These are phyloP conservation scores for Drosophila pectinifera DNA, from an alignment of 1,140 invertebrate genomes.

Conservation along the genomic window DNA sequence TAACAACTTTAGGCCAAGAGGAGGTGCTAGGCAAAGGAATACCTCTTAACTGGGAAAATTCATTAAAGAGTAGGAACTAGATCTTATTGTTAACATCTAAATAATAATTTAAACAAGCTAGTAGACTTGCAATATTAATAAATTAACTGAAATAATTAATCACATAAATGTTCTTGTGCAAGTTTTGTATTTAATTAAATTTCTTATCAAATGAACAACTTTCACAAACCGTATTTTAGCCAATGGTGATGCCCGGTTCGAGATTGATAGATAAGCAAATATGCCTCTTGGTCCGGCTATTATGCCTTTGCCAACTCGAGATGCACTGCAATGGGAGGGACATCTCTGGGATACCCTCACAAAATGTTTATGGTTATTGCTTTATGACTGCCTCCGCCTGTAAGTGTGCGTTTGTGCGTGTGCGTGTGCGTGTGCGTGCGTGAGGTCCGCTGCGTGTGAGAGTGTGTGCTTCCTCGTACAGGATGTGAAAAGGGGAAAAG, in stretches of 20 bases:
- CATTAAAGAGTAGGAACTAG: not conserved
- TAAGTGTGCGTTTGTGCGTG: conserved; percentile 1
- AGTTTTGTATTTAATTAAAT: too few species aligned
- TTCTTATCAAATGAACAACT: too few species aligned
- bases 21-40: not conserved
- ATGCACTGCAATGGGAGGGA: conserved; percentile 10
- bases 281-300: too few species aligned
- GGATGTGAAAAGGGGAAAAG: conserved; percentile 62
- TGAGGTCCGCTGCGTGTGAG: conserved; percentile 12
- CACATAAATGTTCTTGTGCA: too few species aligned
- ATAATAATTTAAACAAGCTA: too few species aligned
- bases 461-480: conserved; percentile 30
- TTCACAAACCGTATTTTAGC: not conserved
- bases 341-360: conserved; percentile 51
- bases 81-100: not conserved
- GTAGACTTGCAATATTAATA: too few species aligned
- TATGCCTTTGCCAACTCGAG: conserved; percentile 10
- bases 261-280: not conserved
- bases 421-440: not conserved
- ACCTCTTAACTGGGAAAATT: not conserved
- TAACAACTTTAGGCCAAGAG: conserved; percentile 32
- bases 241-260: not conserved
- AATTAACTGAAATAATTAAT: too few species aligned
- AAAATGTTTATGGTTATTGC: conserved; percentile 81
- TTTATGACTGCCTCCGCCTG: conserved; percentile 55